Conservation (phyloP, 2,113 vertebrate species). For the Hyperoodon ampullatus region DNA sequence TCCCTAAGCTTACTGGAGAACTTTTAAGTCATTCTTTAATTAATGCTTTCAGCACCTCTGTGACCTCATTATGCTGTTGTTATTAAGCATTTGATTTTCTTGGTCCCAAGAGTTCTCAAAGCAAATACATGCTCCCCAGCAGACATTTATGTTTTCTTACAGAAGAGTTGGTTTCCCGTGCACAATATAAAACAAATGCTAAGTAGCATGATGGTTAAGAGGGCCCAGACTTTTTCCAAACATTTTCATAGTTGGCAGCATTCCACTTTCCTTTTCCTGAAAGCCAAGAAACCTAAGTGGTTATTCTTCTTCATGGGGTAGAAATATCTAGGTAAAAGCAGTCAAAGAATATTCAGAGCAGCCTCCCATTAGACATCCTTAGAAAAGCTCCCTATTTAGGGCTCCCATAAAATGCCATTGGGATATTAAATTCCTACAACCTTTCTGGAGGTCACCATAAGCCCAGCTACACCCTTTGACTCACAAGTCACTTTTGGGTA, state of each 20-base stretch:
- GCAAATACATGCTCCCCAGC: constrained; percentile 38
- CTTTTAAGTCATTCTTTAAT: constrained; percentile 59
- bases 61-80: constrained; percentile 48
- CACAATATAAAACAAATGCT: constrained; percentile 29
- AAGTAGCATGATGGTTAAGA: not conserved
- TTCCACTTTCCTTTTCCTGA: not conserved
- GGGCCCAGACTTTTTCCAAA: not conserved
- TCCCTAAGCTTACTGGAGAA: not conserved
- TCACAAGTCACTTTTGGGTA: constrained; percentile 27
- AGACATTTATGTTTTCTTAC: constrained; percentile 28
- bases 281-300: not conserved
- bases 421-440: not conserved
- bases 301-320: not conserved
- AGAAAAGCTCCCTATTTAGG: not conserved
- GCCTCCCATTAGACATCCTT: not conserved
- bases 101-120: constrained; percentile 34
- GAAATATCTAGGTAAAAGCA: not conserved
- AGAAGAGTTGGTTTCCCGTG: constrained; percentile 1
- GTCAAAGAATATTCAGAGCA: not conserved
- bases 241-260: not conserved
- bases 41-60: constrained; percentile 10
- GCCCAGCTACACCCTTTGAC: not conserved
- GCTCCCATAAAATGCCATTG: not conserved
- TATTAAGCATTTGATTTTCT: constrained; percentile 62
- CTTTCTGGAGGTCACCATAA: not conserved